These are phyloP conservation scores for Mesorhabditis spiculigera DNA, from an alignment of 2,888 invertebrate genomes.

Conservation along the genomic window DNA sequence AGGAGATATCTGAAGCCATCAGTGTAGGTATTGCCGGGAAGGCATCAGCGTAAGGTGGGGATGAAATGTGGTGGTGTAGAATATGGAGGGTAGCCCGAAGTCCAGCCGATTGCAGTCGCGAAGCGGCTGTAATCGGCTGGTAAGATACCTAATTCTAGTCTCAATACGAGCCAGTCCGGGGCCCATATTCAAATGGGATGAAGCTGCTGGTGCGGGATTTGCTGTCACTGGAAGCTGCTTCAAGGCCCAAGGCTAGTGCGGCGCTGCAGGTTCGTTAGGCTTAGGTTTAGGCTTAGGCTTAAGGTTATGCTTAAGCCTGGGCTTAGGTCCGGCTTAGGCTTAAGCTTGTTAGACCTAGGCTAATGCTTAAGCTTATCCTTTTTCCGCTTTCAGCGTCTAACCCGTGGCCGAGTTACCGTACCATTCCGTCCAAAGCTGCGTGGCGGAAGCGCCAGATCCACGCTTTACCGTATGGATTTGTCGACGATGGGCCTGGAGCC, in stretches of 20 bases:
- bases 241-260: constrained; percentile 67
- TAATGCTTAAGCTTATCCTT: background rate
- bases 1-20: too few relatives aligned
- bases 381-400: background rate
- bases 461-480: constrained; percentile 47
- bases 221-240: constrained; percentile 68
- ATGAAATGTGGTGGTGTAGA: too few relatives aligned
- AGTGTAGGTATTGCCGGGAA: too few relatives aligned
- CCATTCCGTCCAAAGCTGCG: background rate
- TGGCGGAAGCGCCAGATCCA: constrained; percentile 23
- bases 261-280: constrained; percentile 29
- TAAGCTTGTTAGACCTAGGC: too few relatives aligned
- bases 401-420: background rate
- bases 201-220: constrained; percentile 68
- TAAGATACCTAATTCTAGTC: too few relatives aligned
- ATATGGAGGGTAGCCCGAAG: too few relatives aligned
- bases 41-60: too few relatives aligned
- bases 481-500: constrained; percentile 31
- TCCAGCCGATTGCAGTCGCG: too few relatives aligned
- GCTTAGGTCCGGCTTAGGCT: too few relatives aligned
- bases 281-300: too few relatives aligned
- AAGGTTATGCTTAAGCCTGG: too few relatives aligned
- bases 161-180: constrained; percentile 70
- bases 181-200: constrained; percentile 69
- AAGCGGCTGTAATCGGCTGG: too few relatives aligned